A percentile compares a stretch with the other conserved stretches of the same genome.
Evolutionary conservation across 2,888 invertebrate species (phyloP).

Genomic region (Netelia inedita): DNA sequence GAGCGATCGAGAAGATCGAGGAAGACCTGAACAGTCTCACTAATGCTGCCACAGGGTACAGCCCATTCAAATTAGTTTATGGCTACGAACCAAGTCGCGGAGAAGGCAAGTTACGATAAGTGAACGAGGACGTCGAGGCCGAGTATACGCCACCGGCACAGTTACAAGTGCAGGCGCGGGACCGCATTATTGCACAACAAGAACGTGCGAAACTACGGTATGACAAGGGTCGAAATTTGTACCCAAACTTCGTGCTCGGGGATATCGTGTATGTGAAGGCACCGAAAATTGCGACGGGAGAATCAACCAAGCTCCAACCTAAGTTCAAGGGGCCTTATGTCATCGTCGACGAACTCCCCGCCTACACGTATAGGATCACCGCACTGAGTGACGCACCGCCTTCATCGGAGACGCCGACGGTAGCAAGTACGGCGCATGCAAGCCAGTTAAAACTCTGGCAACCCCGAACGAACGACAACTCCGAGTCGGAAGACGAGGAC

Average conservation of each 20-base stretch:
- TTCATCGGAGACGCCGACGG: conserved; percentile 3
- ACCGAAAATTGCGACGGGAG: conserved; percentile 25
- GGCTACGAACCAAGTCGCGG: conserved; percentile 45
- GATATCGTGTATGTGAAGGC: conserved; percentile 45
- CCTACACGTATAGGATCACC: conserved; percentile 8
- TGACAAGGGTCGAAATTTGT: background rate
- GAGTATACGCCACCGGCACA: background rate
- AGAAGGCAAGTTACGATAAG: too few species aligned
- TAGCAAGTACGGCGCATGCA: conserved; percentile 10
- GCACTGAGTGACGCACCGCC: background rate
- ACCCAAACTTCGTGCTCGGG: conserved; percentile 1
- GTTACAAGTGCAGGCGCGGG: conserved; percentile 34
- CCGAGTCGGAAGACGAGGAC: too few species aligned
- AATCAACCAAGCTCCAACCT: conserved; percentile 51
- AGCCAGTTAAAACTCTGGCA: conserved; percentile 26
- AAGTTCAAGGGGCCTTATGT: conserved; percentile 23
- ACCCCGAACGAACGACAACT: background rate
- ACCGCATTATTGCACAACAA: background rate
- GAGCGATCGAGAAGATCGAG: conserved; percentile 35
- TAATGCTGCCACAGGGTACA: conserved; percentile 66
- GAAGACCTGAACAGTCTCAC: conserved; percentile 61
- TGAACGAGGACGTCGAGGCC: background rate
- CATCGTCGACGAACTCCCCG: background rate
- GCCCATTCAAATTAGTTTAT: conserved; percentile 64
- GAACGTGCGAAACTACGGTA: conserved; percentile 32